Evolutionary conservation across 2,113 vertebrate genomes (phyloP).

Genomic region (Puntigrus tetrazona): DNA sequence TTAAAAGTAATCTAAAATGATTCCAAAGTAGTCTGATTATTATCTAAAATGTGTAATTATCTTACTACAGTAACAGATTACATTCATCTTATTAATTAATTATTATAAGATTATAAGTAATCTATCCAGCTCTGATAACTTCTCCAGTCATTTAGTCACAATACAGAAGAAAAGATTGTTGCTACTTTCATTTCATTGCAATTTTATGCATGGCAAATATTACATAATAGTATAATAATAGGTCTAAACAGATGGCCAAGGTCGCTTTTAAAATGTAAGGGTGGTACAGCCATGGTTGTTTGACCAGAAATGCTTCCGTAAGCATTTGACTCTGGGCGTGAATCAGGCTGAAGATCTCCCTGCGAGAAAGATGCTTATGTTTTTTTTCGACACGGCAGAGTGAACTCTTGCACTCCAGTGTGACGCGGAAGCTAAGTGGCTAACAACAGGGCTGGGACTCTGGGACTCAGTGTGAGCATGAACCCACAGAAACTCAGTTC

Average conservation of each 20-base stretch:
- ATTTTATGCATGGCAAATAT: constrained; percentile 11
- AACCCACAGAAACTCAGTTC: constrained; percentile 44
- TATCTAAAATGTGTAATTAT: too few relatives aligned
- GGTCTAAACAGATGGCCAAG: constrained; percentile 11
- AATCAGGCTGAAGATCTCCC: constrained; percentile 28
- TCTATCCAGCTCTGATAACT: background rate
- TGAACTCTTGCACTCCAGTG: constrained; percentile 55
- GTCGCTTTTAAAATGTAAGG: background rate
- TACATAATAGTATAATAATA: background rate
- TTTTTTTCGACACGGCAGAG: constrained; percentile 44
- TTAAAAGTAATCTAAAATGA: too few relatives aligned
- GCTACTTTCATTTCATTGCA: background rate
- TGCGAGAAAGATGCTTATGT: constrained; percentile 21
- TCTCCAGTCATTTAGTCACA: background rate
- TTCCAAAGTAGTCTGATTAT: too few relatives aligned
- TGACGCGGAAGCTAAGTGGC: constrained; percentile 56
- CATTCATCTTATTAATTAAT: too few relatives aligned
- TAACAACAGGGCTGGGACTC: constrained; percentile 69
- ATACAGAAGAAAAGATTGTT: background rate
- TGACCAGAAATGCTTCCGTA: constrained; percentile 30
- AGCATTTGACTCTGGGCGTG: constrained; percentile 25
- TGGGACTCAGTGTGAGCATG: constrained; percentile 63
- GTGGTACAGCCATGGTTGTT: background rate
- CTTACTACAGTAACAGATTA: too few relatives aligned
- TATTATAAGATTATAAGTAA: too few relatives aligned